Evolutionary conservation across 35 echinoderm and acorn worm genomes (phyloP), one percentile per base, ranked within the genome.

Genomic region (Amphiura filiformis): DNA sequence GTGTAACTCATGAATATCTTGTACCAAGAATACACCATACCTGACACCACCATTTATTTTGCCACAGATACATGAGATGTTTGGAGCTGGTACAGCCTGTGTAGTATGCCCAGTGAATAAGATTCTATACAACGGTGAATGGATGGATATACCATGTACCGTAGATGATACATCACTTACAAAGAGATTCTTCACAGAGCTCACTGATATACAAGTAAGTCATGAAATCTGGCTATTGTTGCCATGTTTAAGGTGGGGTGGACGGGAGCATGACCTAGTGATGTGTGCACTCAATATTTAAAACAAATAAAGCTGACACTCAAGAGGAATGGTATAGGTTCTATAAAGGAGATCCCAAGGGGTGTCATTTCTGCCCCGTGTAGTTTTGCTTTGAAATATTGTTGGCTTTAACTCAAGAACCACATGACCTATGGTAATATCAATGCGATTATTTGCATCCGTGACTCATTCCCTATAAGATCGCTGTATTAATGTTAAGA

Each of bases 61-160:
- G 35, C 18, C n/a, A 31, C 80, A 99, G 96, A 80, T 99, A 17
- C 37, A 92, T 75, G 96, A 99, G 81, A 90, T 99, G 35, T 99
- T 99, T 93, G 96, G 96, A 84, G 96, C 96, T 14, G 96, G 96
- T 37, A 99, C 96, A 65, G 96, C 96, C 0, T 99, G 96, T 87
- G 96, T 99, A 13, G 96, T 99, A 37, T 99, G 96, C 80, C 96
- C 96, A n/a, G 93, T 99, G 30, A 90, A 87, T 18, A 94, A 86
- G 34, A 91, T 99, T 28, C 87, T 95, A 9, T 99, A 95, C 93
- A 86, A 94, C 37, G 96, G 85, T 33, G 92, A 99, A 38, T 77
- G 56, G 34, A 34, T 99, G 26, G 90, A 94, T 23, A 88, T 99
- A 0, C 96, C 96, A 22, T 95, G 93, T 4, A 99, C 90, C 90